Evolutionary conservation across 2,113 vertebrate species (phyloP), one percentile per base, ranked within the genome.

Genomic region (Trematomus loennbergii): DNA sequence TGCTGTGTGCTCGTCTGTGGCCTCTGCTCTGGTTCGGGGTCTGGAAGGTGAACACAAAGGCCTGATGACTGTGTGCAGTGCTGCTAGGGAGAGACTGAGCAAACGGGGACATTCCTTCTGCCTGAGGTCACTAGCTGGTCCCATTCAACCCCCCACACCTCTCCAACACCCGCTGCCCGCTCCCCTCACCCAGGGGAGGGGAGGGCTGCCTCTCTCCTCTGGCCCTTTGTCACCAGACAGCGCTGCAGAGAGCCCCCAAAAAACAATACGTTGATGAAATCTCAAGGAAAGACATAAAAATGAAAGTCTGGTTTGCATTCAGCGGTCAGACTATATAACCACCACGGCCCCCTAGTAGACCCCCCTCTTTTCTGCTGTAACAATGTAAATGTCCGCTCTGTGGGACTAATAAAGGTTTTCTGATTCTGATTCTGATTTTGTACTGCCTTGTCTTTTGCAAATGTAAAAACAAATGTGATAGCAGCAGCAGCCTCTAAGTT

Each of bases 41-140:
- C 91, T 95, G 83, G 89, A 93, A 93, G 93, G 94, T 94, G 94
- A 94, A 94, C 85, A 94, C 94, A 95, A 94, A 94, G 94, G 94
- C 93, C 93, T 89, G 94, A 94, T 86, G 94, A 92, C 92, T 94
- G 94, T 93, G 95, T 93, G 93, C 88, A 93, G 94, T 91, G 92
- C 94, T 95, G 94, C 94, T 93, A 87, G 88, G 90, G 89, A 96
- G 91, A 85, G 80, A 93, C 94, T 96, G 95, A 96, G 94, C 96
- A 97, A 97, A 97, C 95, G 96, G 96, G 96, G 96, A 96, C 97
- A 97, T 97, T 97, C 96, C 94, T 97, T 95, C 88, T 90, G 94
- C 89, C 96, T 97, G 96, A 97, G 96, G 96, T 97, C 96, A 97
- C 96, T 94, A 94, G 96, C 95, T 97, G 95, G 96, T 96, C 95